phyloP scores from a whole-genome alignment of 1,140 invertebrate species.

The Drosophila obscura region DNA sequence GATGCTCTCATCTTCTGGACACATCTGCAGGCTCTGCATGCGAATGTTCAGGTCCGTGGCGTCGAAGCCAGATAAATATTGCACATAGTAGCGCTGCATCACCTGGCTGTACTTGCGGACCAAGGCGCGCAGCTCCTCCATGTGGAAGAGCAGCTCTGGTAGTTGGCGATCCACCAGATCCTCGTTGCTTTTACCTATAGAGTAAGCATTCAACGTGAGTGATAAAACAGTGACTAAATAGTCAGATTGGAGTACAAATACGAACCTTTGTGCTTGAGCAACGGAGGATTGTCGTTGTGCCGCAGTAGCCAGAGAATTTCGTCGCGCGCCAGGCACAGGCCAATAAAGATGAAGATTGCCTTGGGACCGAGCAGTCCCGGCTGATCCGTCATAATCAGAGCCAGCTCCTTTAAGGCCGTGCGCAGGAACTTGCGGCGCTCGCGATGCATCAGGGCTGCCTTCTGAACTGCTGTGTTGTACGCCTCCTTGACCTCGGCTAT shows the following conservation, averaged over 20 bases:
- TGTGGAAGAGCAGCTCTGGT: constrained; percentile 98
- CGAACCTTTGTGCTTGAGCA: constrained; percentile 90
- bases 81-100: constrained; percentile 98
- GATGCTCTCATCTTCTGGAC: constrained; percentile 97
- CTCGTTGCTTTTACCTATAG: constrained; percentile 89
- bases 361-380: constrained; percentile 98
- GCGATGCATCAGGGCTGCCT: constrained; percentile 94
- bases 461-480: constrained; percentile 94
- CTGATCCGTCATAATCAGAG: constrained; percentile 97
- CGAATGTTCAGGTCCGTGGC: constrained; percentile 95
- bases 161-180: constrained; percentile 97
- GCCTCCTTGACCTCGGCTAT: constrained; percentile 97
- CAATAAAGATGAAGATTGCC: constrained; percentile 98
- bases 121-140: constrained; percentile 97
- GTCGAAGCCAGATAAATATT: constrained; percentile 98
- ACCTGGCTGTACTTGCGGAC: constrained; percentile 98
- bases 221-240: neutral
- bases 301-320: constrained; percentile 98
- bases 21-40: constrained; percentile 93
- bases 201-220: neutral
- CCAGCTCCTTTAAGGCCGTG: constrained; percentile 97
- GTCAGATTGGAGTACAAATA: neutral
- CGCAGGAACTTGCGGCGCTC: constrained; percentile 98
- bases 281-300: constrained; percentile 97
- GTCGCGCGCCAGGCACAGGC: constrained; percentile 96